These are phyloP conservation scores for Orestias chungarensis DNA, from an alignment of 2,797 vertebrate genomes.

Conservation along the genomic window DNA sequence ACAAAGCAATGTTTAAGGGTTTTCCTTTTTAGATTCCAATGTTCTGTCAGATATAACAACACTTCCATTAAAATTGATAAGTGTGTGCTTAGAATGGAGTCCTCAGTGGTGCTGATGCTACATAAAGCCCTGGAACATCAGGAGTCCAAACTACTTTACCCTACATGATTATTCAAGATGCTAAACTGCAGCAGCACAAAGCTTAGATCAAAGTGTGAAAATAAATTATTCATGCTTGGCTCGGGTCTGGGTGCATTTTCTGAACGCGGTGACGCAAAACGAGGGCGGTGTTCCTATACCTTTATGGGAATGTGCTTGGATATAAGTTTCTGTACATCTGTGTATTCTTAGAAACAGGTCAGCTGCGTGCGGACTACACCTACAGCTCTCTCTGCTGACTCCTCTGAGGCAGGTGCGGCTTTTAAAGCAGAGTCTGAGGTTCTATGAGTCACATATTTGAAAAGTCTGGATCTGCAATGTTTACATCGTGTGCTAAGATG, in stretches of 20 bases:
- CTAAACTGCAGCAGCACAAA: constrained; percentile 14
- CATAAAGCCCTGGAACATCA: background rate
- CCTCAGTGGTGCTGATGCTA: background rate
- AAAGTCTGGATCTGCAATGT: background rate
- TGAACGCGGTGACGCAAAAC: constrained; percentile 57
- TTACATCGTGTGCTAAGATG: background rate
- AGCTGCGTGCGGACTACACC: constrained; percentile 20
- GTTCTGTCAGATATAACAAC: background rate
- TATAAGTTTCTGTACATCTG: constrained; percentile 10
- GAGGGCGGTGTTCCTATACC: background rate
- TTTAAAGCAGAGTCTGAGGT: constrained; percentile 3
- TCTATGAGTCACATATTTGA: constrained; percentile 1
- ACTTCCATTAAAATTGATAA: background rate
- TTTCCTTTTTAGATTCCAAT: background rate
- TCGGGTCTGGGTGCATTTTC: constrained; percentile 24
- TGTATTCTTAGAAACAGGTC: constrained; percentile 47
- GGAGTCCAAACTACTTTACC: constrained; percentile 22
- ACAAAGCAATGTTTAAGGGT: background rate
- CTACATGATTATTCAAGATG: constrained; percentile 22
- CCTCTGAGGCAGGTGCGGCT: constrained; percentile 1
- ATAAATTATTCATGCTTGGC: constrained; percentile 50
- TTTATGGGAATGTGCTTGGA: constrained; percentile 3
- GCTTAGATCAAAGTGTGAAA: constrained; percentile 39
- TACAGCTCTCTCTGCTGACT: constrained; percentile 10
- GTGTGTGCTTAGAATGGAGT: background rate